Base-by-base conservation (phyloP, 30 jellyfish, hydroid and myxozoan species). In the Mastigias papua region DNA sequence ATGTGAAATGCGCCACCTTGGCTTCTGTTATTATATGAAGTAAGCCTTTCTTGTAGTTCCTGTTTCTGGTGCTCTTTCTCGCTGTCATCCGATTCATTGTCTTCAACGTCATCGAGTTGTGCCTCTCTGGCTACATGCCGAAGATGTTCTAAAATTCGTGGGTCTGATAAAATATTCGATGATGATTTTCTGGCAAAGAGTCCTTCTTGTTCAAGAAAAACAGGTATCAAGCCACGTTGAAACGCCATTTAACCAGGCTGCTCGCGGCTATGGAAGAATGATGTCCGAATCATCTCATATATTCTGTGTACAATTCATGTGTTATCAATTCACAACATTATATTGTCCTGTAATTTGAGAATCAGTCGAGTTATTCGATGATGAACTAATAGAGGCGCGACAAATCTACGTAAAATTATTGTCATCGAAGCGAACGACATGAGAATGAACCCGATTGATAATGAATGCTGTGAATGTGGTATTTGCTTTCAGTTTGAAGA, bases 1-100 rank as follows among this genome's bases (percentile, higher is more conserved):
- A 89, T 68, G 29, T 87, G 85, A 63, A 89, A 89, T 20, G 97
- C 97, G 5, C 97, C 97, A 29, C 66, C 85, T 54, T 89, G 97
- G 68, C 73, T 89, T 58, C 97, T 69, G 46, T 81, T 89, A 62
- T 89, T 89, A 80, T 89, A 89, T 6, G 97, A 84, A 9, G 73
- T 77, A 20, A 89, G 65, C 17, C 76, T 80, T 29, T 81, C 93
- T 21, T 88, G 25, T 49, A 89, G 68, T 28, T 77, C 90, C 30
- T 78, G 79, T 73, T 58, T 82, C 34, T 89, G 80, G 27, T 50
- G 78, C 29, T 89, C 97, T n/a, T 26, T 15, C 2, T 89, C 97
- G 23, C 78, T 84, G 13, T 74, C 90, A 74, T 81, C 92, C 16
- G 91, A 81, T 19, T 54, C 51, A 62, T 81, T 64, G 28, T 81